Percentiles rank a stretch among this genome's conserved stretches.
Evolutionary conservation across 1,140 invertebrate genomes (phyloP).

Genomic region (Magallana gigas): DNA sequence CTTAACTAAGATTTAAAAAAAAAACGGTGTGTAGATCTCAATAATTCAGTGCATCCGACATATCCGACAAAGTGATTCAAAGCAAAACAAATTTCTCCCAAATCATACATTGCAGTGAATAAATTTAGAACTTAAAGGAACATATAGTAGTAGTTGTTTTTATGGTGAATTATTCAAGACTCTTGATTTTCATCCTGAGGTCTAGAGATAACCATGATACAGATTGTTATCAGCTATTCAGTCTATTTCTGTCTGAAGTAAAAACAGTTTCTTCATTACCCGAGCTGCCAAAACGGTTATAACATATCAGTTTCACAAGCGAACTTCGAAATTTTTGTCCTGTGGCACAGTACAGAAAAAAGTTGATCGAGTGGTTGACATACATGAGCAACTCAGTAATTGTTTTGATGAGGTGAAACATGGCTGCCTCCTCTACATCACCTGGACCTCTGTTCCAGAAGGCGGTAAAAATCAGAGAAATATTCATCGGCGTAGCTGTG

Average conservation of each 20-base stretch:
- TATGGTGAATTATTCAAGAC: too few relatives aligned
- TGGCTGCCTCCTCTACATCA: slow-evolving; percentile 48
- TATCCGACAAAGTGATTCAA: too few relatives aligned
- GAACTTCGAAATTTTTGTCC: slow-evolving; percentile 74
- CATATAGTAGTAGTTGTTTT: too few relatives aligned
- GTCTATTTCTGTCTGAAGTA: not conserved
- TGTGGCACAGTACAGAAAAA: slow-evolving; percentile 77
- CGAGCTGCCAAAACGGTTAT: not conserved
- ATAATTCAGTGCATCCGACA: too few relatives aligned
- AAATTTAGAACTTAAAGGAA: too few relatives aligned
- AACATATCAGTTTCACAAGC: not conserved
- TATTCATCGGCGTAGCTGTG: slow-evolving; percentile 75
- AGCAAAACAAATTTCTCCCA: too few relatives aligned
- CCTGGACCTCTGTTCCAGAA: slow-evolving; percentile 61
- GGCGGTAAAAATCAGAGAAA: slow-evolving; percentile 65
- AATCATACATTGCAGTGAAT: too few relatives aligned
- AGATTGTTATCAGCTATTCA: not conserved
- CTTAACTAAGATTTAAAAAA: too few relatives aligned
- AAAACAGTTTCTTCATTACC: not conserved
- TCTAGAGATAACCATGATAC: too few relatives aligned
- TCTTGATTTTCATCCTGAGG: too few relatives aligned
- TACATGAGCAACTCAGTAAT: slow-evolving; percentile 75
- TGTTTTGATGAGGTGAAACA: slow-evolving; percentile 59
- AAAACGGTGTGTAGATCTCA: too few relatives aligned
- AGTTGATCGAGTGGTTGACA: slow-evolving; percentile 78